A percentile compares a stretch with the other conserved stretches of the same genome.
These are phyloP conservation scores for Drosophila arawakana DNA, from an alignment of 1,140 invertebrate species.

Conservation along the genomic window DNA sequence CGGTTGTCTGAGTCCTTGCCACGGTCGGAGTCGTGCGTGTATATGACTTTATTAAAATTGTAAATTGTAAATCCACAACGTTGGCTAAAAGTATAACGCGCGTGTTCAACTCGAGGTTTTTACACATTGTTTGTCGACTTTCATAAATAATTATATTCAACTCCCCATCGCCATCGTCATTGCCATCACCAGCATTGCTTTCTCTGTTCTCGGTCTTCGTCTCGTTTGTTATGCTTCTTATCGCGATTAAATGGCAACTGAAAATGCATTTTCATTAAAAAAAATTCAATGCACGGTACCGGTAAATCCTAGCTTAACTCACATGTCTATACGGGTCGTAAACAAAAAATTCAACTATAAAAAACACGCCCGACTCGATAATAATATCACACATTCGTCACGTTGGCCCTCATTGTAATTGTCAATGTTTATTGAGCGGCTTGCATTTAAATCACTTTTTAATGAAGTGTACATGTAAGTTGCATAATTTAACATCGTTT, in stretches of 20 bases:
- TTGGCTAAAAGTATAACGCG: constrained; percentile 55
- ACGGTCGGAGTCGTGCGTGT: constrained; percentile 64
- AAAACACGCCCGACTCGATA: neutral
- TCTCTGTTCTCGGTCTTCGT: neutral
- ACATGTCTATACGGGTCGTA: constrained; percentile 9
- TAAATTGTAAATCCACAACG: constrained; percentile 48
- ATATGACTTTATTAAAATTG: constrained; percentile 80
- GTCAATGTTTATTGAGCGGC: constrained; percentile 64
- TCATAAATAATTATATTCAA: constrained; percentile 57
- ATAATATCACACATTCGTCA: constrained; percentile 53
- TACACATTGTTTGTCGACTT: constrained; percentile 69
- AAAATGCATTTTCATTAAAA: constrained; percentile 59
- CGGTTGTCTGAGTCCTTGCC: constrained; percentile 29
- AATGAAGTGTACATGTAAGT: constrained; percentile 64
- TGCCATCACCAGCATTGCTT: neutral
- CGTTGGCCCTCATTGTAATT: constrained; percentile 44
- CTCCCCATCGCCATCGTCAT: constrained; percentile 7
- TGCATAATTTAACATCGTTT: constrained; percentile 61
- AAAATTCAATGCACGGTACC: constrained; percentile 42
- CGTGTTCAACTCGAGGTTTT: constrained; percentile 61
- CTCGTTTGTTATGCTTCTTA: constrained; percentile 53
- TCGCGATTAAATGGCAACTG: constrained; percentile 53
- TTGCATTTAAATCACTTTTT: constrained; percentile 69
- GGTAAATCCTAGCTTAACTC: constrained; percentile 64
- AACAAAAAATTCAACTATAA: neutral